Evolutionary conservation across 2,888 invertebrate genomes (phyloP).

Genomic region (Nyleta sp.): DNA sequence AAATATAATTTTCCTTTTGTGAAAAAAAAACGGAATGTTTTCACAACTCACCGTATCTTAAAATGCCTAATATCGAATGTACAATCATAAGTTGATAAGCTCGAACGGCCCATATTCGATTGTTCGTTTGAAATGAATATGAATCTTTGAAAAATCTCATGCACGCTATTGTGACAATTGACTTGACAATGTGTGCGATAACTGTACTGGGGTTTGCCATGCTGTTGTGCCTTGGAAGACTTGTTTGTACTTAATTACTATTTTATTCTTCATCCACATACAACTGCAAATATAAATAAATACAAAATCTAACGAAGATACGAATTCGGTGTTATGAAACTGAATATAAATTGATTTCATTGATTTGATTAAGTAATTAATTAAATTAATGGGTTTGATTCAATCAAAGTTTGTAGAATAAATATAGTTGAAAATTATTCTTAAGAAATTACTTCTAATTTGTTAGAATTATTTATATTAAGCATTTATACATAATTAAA

Average conservation of each 20-base stretch:
- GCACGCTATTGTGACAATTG: constrained; percentile 74
- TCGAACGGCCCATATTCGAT: constrained; percentile 75
- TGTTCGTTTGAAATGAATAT: constrained; percentile 69
- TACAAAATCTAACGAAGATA: no score
- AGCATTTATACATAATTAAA: no score
- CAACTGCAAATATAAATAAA: constrained; percentile 14
- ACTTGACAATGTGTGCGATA: constrained; percentile 76
- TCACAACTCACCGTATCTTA: constrained; percentile 76
- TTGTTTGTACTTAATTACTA: constrained; percentile 29
- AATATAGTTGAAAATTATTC: no score
- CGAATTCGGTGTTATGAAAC: no score
- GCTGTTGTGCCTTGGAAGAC: constrained; percentile 50
- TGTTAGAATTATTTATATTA: no score
- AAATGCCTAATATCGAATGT: constrained; percentile 77
- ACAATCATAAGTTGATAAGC: constrained; percentile 77
- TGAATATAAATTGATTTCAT: no score
- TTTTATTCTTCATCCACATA: constrained; percentile 16
- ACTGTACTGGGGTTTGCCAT: constrained; percentile 77
- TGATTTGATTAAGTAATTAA: no score
- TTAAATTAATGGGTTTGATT: no score
- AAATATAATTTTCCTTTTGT: neutral
- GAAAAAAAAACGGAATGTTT: no score
- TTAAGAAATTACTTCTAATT: no score
- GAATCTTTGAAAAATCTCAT: constrained; percentile 73
- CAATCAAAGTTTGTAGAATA: no score